Percentiles rank a stretch among this genome's conserved stretches.
Evolutionary conservation across 2,113 vertebrate genomes (phyloP).

Genomic region (Ondatra zibethicus): DNA sequence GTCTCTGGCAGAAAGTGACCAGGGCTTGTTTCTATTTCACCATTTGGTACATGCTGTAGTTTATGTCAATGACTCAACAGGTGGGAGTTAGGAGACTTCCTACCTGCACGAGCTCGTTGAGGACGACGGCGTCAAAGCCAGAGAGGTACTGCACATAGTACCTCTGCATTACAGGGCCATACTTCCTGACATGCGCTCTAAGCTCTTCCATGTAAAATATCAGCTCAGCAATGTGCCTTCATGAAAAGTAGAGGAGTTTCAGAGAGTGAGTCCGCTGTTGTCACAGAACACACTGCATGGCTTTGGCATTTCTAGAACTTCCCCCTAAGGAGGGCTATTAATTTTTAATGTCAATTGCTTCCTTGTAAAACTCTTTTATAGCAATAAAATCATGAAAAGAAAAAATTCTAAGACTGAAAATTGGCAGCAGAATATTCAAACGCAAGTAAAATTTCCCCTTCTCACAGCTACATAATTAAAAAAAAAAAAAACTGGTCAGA

Average conservation of each 20-base stretch:
- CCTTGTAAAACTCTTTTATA: constrained; percentile 43
- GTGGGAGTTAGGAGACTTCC: not conserved
- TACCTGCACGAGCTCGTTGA: constrained; percentile 99
- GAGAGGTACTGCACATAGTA: constrained; percentile 99
- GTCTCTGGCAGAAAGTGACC: not conserved
- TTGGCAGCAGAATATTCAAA: not conserved
- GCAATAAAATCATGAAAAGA: constrained; percentile 26
- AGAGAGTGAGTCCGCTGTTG: constrained; percentile 40
- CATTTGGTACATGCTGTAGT: not conserved
- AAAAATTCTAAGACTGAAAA: constrained; percentile 34
- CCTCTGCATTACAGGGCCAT: constrained; percentile 98
- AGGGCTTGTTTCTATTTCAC: constrained; percentile 13
- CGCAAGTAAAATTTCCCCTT: constrained; percentile 43
- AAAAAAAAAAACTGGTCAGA: not conserved
- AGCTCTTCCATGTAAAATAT: constrained; percentile 99
- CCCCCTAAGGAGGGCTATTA: not conserved
- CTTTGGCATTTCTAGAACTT: constrained; percentile 29
- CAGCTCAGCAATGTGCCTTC: constrained; percentile 97
- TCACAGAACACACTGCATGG: constrained; percentile 38
- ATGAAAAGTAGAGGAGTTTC: constrained; percentile 52
- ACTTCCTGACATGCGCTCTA: constrained; percentile 96
- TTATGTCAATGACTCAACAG: constrained; percentile 26
- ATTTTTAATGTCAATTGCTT: constrained; percentile 23
- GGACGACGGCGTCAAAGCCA: constrained; percentile 98
- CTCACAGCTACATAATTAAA: not conserved